A percentile compares a stretch with the other conserved stretches of the same genome.
Conservation (phyloP, 2,113 vertebrate species). For the Galeopterus variegatus region DNA sequence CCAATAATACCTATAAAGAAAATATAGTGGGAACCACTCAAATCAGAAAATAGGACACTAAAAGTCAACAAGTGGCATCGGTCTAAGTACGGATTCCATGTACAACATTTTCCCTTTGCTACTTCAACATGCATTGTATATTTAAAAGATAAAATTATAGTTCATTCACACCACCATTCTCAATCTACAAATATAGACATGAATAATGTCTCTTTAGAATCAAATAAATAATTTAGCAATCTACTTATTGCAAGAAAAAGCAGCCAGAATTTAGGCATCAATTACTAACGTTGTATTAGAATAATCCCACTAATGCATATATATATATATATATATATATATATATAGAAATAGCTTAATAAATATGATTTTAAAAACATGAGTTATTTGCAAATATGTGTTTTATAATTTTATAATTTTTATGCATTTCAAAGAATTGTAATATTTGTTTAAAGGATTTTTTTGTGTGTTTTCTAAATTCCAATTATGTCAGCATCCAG, state of each 20-base stretch:
- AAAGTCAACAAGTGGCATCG: background rate
- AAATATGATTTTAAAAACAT: background rate
- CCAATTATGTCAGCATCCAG: background rate
- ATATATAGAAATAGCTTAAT: background rate
- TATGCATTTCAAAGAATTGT: background rate
- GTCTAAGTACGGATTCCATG: background rate
- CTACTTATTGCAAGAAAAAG: constrained; percentile 78
- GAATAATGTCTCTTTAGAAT: constrained; percentile 17
- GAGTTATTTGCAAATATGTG: background rate
- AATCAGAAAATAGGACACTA: background rate
- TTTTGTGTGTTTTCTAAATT: constrained; percentile 36
- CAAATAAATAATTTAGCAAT: constrained; percentile 79
- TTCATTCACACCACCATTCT: constrained; percentile 51
- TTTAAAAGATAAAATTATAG: constrained; percentile 9
- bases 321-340: background rate
- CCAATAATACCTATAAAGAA: background rate
- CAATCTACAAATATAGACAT: constrained; percentile 74
- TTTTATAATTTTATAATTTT: background rate
- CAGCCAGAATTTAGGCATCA: background rate
- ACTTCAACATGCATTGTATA: background rate
- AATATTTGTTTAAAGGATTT: background rate
- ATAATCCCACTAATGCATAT: background rate
- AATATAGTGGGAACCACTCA: background rate
- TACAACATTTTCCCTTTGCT: background rate
- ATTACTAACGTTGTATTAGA: background rate